Conservation (phyloP, 2,113 vertebrate species). For the Callaeas wilsoni region DNA sequence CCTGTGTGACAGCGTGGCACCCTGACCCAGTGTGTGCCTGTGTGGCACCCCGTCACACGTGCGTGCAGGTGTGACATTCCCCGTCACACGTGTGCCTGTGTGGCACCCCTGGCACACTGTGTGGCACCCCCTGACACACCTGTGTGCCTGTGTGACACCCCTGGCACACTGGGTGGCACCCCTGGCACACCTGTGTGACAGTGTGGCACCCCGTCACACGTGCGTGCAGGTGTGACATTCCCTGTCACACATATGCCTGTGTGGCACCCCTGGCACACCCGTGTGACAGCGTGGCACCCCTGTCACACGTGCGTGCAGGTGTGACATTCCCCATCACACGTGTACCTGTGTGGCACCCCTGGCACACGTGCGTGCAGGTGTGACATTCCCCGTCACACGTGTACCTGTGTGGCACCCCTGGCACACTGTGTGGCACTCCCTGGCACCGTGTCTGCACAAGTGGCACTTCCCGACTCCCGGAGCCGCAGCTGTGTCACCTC, state of each 20-base stretch:
- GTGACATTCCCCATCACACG: too few species aligned
- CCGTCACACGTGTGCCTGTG: not conserved
- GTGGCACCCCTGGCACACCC: too few species aligned
- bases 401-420: not conserved
- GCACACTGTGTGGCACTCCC: not conserved
- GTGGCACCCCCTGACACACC: not conserved
- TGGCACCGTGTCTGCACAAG: not conserved
- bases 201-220: not conserved
- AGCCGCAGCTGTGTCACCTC: accelerated
- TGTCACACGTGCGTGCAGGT: too few species aligned
- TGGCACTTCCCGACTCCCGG: not conserved
- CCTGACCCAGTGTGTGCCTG: too few species aligned
- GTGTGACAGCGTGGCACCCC: too few species aligned
- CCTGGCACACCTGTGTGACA: not conserved
- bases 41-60: not conserved
- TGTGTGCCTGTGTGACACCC: not conserved
- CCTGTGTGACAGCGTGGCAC: too few species aligned
- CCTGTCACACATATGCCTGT: not conserved
- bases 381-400: not conserved
- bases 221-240: not conserved
- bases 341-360: not conserved
- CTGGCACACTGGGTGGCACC: too few species aligned
- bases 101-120: not conserved
- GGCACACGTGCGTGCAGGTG: not conserved
- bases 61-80: too few species aligned